A percentile compares a stretch with the other conserved stretches of the same genome.
Evolutionary conservation across 2,888 invertebrate genomes (phyloP).

Genomic region (Scaptomyza flava): DNA sequence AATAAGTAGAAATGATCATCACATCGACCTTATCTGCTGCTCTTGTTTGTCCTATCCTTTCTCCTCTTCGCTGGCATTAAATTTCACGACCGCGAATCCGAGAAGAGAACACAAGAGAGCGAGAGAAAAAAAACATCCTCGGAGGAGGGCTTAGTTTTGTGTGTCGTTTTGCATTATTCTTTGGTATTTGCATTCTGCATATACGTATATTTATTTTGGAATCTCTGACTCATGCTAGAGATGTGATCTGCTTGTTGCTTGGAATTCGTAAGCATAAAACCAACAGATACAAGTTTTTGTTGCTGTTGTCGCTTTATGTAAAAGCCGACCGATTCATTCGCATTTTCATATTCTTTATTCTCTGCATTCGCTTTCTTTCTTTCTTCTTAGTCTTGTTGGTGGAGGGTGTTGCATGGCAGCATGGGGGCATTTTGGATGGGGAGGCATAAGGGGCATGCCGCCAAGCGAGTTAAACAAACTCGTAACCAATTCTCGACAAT

Average conservation of each 20-base stretch:
- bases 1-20: constrained; percentile 49
- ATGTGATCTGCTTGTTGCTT: constrained; percentile 5
- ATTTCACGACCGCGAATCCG: constrained; percentile 45
- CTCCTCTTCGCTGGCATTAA: constrained; percentile 15
- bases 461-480: constrained; percentile 73
- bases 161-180: constrained; percentile 62
- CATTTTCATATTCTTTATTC: not conserved
- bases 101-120: constrained; percentile 5
- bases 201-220: constrained; percentile 62
- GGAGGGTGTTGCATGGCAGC: constrained; percentile 25
- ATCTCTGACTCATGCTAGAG: constrained; percentile 58
- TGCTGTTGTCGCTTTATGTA: constrained; percentile 29
- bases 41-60: constrained; percentile 23
- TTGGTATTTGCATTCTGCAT: constrained; percentile 48
- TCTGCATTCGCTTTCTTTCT: not conserved
- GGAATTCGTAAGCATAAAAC: constrained; percentile 29
- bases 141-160: constrained; percentile 12
- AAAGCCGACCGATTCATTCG: constrained; percentile 49
- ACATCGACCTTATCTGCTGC: constrained; percentile 12
- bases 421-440: constrained; percentile 67
- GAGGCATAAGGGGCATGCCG: constrained; percentile 32
- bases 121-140: constrained; percentile 2
- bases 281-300: constrained; percentile 36
- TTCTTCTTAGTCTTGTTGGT: constrained; percentile 20
- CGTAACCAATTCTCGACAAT: constrained; percentile 78